These are phyloP conservation scores for Tamias sibiricus DNA, from an alignment of 2,113 vertebrate genomes.

Conservation along the genomic window DNA sequence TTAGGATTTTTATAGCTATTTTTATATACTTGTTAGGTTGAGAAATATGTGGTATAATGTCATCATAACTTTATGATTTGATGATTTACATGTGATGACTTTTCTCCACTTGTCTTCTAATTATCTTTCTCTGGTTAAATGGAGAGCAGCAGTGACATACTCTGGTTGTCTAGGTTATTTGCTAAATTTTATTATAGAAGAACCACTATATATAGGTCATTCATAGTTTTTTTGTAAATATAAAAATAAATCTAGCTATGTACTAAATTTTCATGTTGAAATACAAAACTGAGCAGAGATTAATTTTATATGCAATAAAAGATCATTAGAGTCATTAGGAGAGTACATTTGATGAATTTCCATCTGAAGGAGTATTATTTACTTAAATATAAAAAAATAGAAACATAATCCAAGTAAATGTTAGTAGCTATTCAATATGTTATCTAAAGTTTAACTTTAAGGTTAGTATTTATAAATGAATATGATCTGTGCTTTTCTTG, in stretches of 20 bases:
- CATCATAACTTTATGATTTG: constrained; percentile 4
- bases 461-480: constrained; percentile 46
- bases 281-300: background rate
- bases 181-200: constrained; percentile 48
- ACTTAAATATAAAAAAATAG: constrained; percentile 45
- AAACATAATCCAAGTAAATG: constrained; percentile 2
- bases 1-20: background rate
- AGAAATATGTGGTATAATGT: background rate
- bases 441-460: constrained; percentile 39
- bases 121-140: constrained; percentile 56
- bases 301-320: constrained; percentile 13
- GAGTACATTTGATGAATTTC: background rate
- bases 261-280: constrained; percentile 41
- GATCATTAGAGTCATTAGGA: background rate
- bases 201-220: background rate
- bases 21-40: constrained; percentile 11
- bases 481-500: constrained; percentile 49
- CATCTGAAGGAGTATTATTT: background rate
- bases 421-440: background rate
- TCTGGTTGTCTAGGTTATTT: constrained; percentile 77
- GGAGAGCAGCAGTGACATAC: constrained; percentile 83
- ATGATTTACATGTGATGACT: background rate
- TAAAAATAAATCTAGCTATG: constrained; percentile 6
- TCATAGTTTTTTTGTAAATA: constrained; percentile 11
- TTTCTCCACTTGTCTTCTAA: background rate